Base-by-base conservation (phyloP, 1,140 invertebrate species). In the Tenebrio molitor region DNA sequence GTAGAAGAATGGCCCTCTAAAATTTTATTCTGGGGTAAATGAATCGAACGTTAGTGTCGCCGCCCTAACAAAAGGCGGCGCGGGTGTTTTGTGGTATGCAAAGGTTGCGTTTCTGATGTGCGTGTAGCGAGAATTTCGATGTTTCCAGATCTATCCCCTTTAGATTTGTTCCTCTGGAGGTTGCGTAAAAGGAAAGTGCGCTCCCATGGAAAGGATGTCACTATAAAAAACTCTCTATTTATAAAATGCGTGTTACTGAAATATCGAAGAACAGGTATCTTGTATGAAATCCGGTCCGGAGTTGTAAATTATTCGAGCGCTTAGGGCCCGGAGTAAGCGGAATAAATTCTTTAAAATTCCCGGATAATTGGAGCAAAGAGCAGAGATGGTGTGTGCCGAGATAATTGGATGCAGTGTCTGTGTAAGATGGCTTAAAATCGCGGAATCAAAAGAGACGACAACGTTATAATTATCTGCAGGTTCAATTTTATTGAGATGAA, bases 401-500 rank as follows among this genome's bases (percentile, higher is more conserved):
- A 29, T 58, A 58, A 58, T 58, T 58, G 50, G 50, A 58, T 58
- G 50, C 50, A 58, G 23, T 58, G 50, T 29, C 50, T 58, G 50
- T 58, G 23, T 58, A 58, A 58, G 50, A 58, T 58, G 23, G 50
- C 50, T 58, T 58, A 58, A 58, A 58, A 58, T 58, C 50, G 50
- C 23, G 50, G 50, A 58, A 58, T 58, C 50, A 58, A 58, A 58
- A 58, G 50, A 39, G 50, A 58, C 50, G 25, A 25, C 50, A 58
- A 33, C 50, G 50, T 65, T 65, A 65, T 65, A 65, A 65, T 65
- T 65, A 65, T 65, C 39, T 39, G 34, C 62, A 65, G 62, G 39
- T 42, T 65, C 33, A 70, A 44, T 62, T 70, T 70, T 70, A 70
- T 70, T 70, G 68, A 70, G 68, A 70, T 70, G 68, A 70, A 62